These are phyloP conservation scores for Chaetodon trifascialis DNA, from an alignment of 2,113 vertebrate genomes.

Conservation along the genomic window DNA sequence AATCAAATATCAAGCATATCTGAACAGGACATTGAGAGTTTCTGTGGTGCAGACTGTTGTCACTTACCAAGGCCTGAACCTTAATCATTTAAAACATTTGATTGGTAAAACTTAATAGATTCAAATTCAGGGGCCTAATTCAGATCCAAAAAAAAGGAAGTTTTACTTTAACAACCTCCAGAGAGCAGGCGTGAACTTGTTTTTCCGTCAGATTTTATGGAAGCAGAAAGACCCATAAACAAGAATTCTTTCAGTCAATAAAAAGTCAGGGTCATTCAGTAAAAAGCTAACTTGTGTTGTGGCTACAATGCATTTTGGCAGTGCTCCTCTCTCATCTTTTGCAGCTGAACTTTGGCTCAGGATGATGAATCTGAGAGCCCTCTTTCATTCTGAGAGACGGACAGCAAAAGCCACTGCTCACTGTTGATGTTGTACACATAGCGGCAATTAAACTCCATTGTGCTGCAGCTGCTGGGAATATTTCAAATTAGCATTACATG, in stretches of 20 bases:
- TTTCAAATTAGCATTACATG: background rate
- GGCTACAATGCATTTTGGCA: background rate
- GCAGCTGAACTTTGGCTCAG: background rate
- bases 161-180: background rate
- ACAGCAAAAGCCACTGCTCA: background rate
- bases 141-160: background rate
- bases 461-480: background rate
- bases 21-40: background rate
- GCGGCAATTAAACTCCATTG: background rate
- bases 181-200: background rate
- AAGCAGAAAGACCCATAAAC: background rate
- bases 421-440: background rate
- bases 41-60: background rate
- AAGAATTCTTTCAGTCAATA: background rate
- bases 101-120: background rate
- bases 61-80: background rate
- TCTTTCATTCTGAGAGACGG: background rate
- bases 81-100: background rate
- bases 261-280: background rate
- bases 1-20: background rate
- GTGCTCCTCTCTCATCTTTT: background rate
- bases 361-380: background rate
- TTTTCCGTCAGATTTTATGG: background rate
- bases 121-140: background rate
- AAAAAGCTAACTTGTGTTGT: background rate